phyloP scores from a whole-genome alignment of 1,140 invertebrate genomes.

The Drosophila bipectinata region DNA sequence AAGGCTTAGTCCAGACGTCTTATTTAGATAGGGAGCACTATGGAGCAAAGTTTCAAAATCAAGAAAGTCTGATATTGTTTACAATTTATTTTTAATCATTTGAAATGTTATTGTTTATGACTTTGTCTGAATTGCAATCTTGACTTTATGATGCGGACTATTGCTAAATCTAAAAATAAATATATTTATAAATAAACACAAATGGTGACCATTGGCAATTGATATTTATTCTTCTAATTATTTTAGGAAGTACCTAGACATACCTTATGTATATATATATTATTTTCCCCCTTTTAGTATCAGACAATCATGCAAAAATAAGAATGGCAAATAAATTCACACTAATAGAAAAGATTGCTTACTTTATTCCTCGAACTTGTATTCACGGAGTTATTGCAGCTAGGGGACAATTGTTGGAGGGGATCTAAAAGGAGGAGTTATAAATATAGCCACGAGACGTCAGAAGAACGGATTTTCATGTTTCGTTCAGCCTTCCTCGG shows the following conservation, averaged over 20 bases:
- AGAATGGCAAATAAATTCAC: neutral
- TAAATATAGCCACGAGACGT: constrained; percentile 56
- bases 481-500: constrained; percentile 30
- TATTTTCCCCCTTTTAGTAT: neutral
- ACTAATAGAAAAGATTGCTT: neutral
- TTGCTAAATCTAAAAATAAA: no score
- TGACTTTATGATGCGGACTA: no score
- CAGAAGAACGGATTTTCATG: constrained; percentile 51
- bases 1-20: neutral
- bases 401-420: constrained; percentile 18
- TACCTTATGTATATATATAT: neutral
- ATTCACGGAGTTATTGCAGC: neutral
- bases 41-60: no score
- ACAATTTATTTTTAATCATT: no score
- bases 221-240: no score
- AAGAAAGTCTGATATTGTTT: no score
- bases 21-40: no score
- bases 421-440: constrained; percentile 56
- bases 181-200: no score
- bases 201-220: no score
- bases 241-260: neutral
- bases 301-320: neutral
- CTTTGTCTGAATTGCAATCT: no score
- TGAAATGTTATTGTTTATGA: no score
- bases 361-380: neutral